These are phyloP conservation scores for Halcyon chelicuti DNA, from an alignment of 2,797 vertebrate species.

Conservation along the genomic window DNA sequence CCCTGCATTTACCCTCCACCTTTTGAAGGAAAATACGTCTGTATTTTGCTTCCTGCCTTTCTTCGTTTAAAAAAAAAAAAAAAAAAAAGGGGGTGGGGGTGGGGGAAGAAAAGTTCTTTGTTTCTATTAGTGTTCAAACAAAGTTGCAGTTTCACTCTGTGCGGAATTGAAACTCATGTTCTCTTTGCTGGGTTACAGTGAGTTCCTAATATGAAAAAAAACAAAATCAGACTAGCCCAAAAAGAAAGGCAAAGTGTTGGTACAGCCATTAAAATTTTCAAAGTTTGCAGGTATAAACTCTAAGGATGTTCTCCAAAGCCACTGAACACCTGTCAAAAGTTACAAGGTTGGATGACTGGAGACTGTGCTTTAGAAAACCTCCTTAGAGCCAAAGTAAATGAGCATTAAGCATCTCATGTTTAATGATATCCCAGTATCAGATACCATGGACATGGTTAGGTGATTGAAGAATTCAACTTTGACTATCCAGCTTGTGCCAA, in stretches of 20 bases:
- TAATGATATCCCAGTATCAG: background rate
- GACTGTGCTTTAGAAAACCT: background rate
- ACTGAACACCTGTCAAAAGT: background rate
- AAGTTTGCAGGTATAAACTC: background rate
- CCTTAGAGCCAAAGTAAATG: background rate
- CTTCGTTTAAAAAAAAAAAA: background rate
- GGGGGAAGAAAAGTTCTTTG: accelerated
- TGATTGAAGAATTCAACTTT: background rate
- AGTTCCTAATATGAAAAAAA: background rate
- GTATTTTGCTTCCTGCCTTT: background rate
- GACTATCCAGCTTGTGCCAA: background rate
- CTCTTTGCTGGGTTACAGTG: background rate
- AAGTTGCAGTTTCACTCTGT: conserved; percentile 66
- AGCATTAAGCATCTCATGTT: background rate
- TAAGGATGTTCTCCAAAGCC: background rate
- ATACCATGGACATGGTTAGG: background rate
- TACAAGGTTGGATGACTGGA: background rate
- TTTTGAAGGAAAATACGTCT: background rate
- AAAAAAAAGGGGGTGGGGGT: no score
- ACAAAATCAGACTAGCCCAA: background rate
- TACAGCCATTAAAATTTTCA: background rate
- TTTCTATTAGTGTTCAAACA: conserved; percentile 5
- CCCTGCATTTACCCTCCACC: background rate
- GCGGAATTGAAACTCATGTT: conserved; percentile 71
- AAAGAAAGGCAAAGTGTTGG: background rate